phyloP scores from a whole-genome alignment of 37 sponge, comb jelly and placozoan genomes.

The Hexactinellida sp. region DNA sequence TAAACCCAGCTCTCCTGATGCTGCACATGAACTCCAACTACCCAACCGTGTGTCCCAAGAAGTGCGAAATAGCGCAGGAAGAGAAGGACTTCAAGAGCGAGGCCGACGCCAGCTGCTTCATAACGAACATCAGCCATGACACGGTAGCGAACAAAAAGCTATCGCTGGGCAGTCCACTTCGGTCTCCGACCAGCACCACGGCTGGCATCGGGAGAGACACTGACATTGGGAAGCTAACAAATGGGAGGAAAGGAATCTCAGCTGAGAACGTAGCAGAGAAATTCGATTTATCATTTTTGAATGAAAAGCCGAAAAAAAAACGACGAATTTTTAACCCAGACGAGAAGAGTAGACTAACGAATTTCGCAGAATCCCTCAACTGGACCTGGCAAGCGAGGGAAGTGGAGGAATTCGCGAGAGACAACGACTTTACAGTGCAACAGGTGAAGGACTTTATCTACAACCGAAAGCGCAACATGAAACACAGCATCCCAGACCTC shows the following conservation, averaged over 20 bases:
- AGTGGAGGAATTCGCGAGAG: neutral
- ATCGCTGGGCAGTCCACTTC: neutral
- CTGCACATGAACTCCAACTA: neutral
- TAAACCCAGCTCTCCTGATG: neutral
- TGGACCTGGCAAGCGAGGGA: conserved; percentile 13
- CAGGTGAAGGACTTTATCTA: neutral
- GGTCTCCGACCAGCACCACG: neutral
- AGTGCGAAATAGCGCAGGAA: neutral
- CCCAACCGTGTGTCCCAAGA: neutral
- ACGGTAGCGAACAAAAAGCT: neutral
- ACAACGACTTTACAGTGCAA: neutral
- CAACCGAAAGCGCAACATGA: conserved; percentile 10
- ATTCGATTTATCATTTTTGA: neutral
- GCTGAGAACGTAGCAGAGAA: neutral
- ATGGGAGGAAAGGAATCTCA: neutral
- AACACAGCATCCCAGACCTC: conserved; percentile 12
- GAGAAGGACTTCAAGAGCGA: neutral
- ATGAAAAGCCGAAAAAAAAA: conserved; percentile 14
- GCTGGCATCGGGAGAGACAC: neutral
- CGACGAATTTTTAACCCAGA: conserved; percentile 17
- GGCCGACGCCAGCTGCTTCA: neutral
- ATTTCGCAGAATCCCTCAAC: neutral
- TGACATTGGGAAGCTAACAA: neutral
- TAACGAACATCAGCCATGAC: neutral
- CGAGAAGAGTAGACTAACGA: neutral